Percentiles rank a stretch among this genome's conserved stretches.
These are phyloP conservation scores for Dipus sagitta DNA, from an alignment of 2,797 vertebrate genomes.

Conservation along the genomic window DNA sequence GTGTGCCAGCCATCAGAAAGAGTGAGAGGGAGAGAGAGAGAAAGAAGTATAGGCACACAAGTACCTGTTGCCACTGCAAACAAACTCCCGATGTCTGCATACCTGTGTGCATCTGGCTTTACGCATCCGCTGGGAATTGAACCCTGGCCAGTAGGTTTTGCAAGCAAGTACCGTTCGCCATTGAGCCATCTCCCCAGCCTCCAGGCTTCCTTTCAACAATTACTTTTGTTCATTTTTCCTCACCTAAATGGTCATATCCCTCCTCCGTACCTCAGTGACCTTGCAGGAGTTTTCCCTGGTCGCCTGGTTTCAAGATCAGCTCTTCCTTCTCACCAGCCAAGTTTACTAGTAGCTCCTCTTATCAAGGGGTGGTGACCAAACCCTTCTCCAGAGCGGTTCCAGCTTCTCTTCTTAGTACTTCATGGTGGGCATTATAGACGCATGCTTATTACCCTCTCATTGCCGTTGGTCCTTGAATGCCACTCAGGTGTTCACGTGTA, in stretches of 20 bases:
- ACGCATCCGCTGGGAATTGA: too few species aligned
- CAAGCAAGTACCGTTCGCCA: too few species aligned
- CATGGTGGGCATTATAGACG: neutral
- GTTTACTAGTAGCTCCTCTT: neutral
- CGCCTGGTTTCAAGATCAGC: neutral
- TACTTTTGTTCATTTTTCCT: neutral
- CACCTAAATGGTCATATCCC: rapidly evolving
- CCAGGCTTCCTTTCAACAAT: neutral
- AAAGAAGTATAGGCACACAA: too few species aligned
- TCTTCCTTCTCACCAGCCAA: neutral
- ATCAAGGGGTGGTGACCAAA: neutral
- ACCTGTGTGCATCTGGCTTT: too few species aligned
- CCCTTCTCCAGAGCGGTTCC: neutral
- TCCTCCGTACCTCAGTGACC: neutral
- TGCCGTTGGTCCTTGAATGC: neutral
- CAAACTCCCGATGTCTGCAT: too few species aligned
- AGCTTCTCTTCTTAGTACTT: neutral
- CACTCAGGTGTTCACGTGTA: neutral
- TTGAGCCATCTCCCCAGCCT: too few species aligned
- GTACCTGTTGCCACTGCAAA: too few species aligned
- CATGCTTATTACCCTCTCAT: neutral
- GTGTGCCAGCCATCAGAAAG: neutral
- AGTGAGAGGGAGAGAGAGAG: too few species aligned
- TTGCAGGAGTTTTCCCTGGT: neutral
- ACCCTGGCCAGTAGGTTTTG: too few species aligned